Percentiles rank a stretch among this genome's conserved stretches.
phyloP scores from a whole-genome alignment of 2,797 vertebrate genomes.

The Myotis myotis region DNA sequence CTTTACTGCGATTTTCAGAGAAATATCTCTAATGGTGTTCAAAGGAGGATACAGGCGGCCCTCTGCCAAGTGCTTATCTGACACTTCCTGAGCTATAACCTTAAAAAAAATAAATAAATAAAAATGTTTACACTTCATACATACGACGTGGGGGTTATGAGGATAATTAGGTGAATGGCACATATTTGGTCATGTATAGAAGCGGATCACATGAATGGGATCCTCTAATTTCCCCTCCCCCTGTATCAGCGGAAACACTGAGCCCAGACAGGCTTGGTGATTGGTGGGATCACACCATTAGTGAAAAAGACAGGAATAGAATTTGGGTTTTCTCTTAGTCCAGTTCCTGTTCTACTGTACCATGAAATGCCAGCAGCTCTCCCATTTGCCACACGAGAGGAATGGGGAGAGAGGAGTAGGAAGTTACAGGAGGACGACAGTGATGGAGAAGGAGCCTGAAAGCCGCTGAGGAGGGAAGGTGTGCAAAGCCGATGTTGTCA shows the following conservation, averaged over 20 bases:
- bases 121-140: background rate
- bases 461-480: accelerated
- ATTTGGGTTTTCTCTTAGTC: background rate
- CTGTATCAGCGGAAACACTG: background rate
- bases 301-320: background rate
- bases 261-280: background rate
- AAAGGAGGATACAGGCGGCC: conserved; percentile 96
- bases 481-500: accelerated
- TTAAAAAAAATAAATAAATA: conserved; percentile 77
- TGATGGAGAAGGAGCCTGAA: background rate
- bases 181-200: background rate
- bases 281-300: background rate
- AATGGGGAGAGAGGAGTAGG: background rate
- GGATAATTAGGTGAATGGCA: background rate
- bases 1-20: conserved; percentile 92
- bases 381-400: background rate
- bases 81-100: conserved; percentile 93
- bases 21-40: conserved; percentile 90
- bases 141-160: no score
- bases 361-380: background rate
- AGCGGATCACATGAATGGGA: background rate
- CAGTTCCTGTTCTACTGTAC: background rate
- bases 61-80: conserved; percentile 91
- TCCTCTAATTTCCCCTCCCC: background rate
- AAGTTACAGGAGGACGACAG: background rate